Evolutionary conservation across 2,888 invertebrate species (phyloP), one percentile per base, ranked within the genome.

Genomic region (Eumacrocentrus americanus): DNA sequence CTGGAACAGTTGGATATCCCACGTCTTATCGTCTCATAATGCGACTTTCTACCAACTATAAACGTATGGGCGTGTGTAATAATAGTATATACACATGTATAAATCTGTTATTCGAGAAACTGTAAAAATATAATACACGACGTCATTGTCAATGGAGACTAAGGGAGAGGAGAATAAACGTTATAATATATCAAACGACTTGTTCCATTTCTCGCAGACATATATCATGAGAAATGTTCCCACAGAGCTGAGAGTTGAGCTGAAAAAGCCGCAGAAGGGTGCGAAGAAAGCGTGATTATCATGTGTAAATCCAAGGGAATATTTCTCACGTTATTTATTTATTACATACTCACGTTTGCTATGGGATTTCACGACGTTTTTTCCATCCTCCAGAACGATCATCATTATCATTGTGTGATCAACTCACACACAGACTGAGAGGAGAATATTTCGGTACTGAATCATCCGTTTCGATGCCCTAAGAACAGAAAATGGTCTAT

Each of bases 31-130:
- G 67, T 67, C 55, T 51, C 58, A 67, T 62, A 69, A 71, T 66
- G 60, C 55, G 62, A 65, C 73, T 74, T 73, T 73, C 73, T 71
- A 73, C 65, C 68, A 57, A 38, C 23, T 20, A 12, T 22, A 42
- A 7, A 2, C 18, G 20, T 44, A 44, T 44, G n/a, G 22, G 52
- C 29, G 63, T 62, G 56, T 58, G 55, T 59, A 62, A 52, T 37
- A 54, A 54, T 38, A 42, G 14, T 16, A 48, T 58, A 61, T 60
- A 58, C 58, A 61, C 58, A 61, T 64, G 61, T 55, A 46, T 59
- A 35, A 29, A 58, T 34, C 7, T 18, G 42, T 42, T 37, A 12
- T 20, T 9, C 11, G 25, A 23, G 22, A 58, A 44, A 40, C 40
- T 53, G 20, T 6, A n/a, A 38, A 44, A 46, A 51, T 34, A 48